Evolutionary conservation across 1,140 invertebrate species (phyloP), one percentile per base, ranked within the genome.

Genomic region (Eumeta japonica): DNA sequence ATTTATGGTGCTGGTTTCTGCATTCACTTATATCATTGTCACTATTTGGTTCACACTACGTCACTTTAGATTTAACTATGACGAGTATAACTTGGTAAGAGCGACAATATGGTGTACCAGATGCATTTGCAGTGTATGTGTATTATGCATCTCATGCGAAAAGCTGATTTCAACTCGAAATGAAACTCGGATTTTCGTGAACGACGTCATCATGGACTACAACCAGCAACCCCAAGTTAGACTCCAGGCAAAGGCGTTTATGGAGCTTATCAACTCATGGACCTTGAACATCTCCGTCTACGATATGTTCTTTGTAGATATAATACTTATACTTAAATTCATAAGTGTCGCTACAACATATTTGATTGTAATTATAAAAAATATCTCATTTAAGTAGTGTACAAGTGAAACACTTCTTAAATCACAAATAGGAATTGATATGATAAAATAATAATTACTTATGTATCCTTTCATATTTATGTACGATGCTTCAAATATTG

Each of bases 201-300:
- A 63, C 33, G 50, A 65, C 32, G 33, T 67, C 7, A 60, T 70
- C 11, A 58, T 63, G 52, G 46, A 70, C 19, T 66, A 62, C 19
- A 47, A 55, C 13, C 43, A 60, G 9, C 54, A 57, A 1, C 43
- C 44, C 27, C 35, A 24, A 10, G 54, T 58, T 48, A 46, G 59
- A 16, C 20, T 51, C 3, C 57, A 70, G 36, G 58, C 65, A 10
- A 70, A 70, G 43, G 49, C 52, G 1, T 61, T 68, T 20, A 56
- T 62, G 46, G 57, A 61, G 32, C 37, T 70, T 0, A 56, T 63
- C 12, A 52, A 60, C 10, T 50, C 57, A 3, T 62, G 61, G 58
- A 49, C 54, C 1, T 37, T 68, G 28, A 32, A 43, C n/a, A 47
- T 61, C 13, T 49, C 35, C n/a, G 47, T 55, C n/a, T 68, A 57